Conservation (phyloP, 2,888 invertebrate genomes). For the Belgica antarctica region DNA sequence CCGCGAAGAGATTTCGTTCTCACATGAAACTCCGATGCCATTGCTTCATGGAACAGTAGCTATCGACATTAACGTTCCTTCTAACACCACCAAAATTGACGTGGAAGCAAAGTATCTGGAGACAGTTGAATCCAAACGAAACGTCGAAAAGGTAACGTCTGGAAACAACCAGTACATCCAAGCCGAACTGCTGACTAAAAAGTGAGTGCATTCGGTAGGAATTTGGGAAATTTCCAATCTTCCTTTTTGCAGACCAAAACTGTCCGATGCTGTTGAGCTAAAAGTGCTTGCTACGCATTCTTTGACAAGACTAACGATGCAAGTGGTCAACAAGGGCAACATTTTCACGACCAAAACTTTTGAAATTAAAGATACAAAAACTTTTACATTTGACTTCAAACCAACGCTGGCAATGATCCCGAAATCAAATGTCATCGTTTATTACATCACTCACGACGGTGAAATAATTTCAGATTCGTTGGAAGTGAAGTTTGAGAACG, state of each 20-base stretch:
- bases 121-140: constrained; percentile 65
- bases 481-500: constrained; percentile 71
- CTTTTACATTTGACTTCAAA: constrained; percentile 65
- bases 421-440: constrained; percentile 72
- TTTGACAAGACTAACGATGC: constrained; percentile 72
- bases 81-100: constrained; percentile 34
- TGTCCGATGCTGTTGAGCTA: constrained; percentile 70
- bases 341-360: constrained; percentile 69
- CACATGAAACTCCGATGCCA: too few relatives aligned
- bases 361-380: constrained; percentile 56
- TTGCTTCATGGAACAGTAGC: too few relatives aligned
- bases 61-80: constrained; percentile 64
- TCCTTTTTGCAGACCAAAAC: constrained; percentile 55
- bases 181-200: constrained; percentile 59
- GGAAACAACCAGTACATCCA: constrained; percentile 62
- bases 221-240: constrained; percentile 58
- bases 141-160: constrained; percentile 67
- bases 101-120: constrained; percentile 69
- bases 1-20: background rate
- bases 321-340: constrained; percentile 80
- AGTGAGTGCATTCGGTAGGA: constrained; percentile 50
- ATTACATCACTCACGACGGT: constrained; percentile 65
- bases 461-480: constrained; percentile 79
- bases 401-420: constrained; percentile 55
- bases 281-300: constrained; percentile 71